Evolutionary conservation across 2,888 invertebrate species (phyloP), one percentile per base, ranked within the genome.

Genomic region (Tetramorium bicarinatum): DNA sequence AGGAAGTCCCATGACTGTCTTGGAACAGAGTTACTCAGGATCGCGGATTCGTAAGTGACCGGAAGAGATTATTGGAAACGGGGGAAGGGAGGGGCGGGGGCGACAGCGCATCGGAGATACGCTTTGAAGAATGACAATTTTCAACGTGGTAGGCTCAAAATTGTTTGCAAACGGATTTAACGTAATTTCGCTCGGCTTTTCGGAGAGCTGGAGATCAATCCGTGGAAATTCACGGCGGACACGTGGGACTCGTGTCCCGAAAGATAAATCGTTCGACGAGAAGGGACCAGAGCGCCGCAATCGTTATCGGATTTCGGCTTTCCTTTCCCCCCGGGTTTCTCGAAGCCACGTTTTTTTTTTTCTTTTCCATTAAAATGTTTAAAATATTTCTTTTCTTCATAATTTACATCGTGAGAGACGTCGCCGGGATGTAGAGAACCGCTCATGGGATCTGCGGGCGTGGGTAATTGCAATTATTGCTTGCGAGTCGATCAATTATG

Each of bases 401-500:
- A 25, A 25, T 66, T 66, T 44, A 9, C 44, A 29, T 49, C 47
- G 25, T 44, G 41, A 59, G n/a, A 47, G 13, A 59, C 13, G 21
- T 47, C 21, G 18, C 54, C 25, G 72, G 72, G 44, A 49, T 72
- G 21, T 38, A 18, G 29, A 38, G 25, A 79, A 47, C n/a, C 47
- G 34, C 41, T 72, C 72, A 80, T 74, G 74, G 59, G 79, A 59
- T 61, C 59, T 59, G 75, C 79, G 41, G 29, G 71, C 71, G 2
- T 54, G 49, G 74, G 61, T 13, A 41, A 59, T 80, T 59, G 59
- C 59, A 59, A 79, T 80, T 74, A 61, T 47, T 74, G 79, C 59
- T 80, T 84, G 85, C 82, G 62, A 82, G 54, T 83, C 85, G 85
- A 82, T 87, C 64, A 85, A 88, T 88, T 83, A 84, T 85, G 84